Percentiles rank a stretch among this genome's conserved stretches.
phyloP scores from a whole-genome alignment of 1,140 invertebrate genomes.

The Drosophila chauvacae region DNA sequence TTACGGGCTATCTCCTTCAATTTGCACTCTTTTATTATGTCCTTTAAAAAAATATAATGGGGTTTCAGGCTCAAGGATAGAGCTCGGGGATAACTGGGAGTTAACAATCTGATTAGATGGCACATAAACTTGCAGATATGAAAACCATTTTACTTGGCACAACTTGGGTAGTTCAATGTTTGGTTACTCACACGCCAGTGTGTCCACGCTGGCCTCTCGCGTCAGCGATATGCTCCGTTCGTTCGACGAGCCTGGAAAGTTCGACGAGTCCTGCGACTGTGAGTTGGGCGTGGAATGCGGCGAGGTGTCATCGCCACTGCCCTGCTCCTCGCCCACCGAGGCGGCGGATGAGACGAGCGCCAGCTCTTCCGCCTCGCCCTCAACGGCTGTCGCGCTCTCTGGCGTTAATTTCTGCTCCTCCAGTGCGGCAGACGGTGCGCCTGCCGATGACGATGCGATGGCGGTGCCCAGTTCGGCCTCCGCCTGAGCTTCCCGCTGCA shows the following conservation, averaged over 20 bases:
- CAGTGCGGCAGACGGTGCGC: background rate
- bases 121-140: background rate
- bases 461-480: conserved; percentile 38
- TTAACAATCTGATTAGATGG: background rate
- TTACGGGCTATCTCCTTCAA: background rate
- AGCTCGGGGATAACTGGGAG: too few species aligned
- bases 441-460: background rate
- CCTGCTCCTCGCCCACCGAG: conserved; percentile 67
- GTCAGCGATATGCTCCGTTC: conserved; percentile 85
- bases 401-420: conserved; percentile 45
- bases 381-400: conserved; percentile 42
- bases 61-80: too few species aligned
- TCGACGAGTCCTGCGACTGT: conserved; percentile 61
- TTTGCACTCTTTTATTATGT: background rate
- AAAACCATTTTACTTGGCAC: background rate
- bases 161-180: background rate
- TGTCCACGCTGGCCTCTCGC: conserved; percentile 87
- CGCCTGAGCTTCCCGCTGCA: conserved; percentile 72
- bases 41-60: background rate
- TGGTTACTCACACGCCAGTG: conserved; percentile 85
- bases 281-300: conserved; percentile 73
- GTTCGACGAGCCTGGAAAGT: conserved; percentile 60
- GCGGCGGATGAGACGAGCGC: conserved; percentile 73
- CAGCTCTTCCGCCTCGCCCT: conserved; percentile 64
- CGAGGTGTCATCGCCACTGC: conserved; percentile 64